Percentiles rank a stretch among this genome's conserved stretches.
Conservation (phyloP, 2,888 invertebrate species). For the Podabrus alpinus region DNA sequence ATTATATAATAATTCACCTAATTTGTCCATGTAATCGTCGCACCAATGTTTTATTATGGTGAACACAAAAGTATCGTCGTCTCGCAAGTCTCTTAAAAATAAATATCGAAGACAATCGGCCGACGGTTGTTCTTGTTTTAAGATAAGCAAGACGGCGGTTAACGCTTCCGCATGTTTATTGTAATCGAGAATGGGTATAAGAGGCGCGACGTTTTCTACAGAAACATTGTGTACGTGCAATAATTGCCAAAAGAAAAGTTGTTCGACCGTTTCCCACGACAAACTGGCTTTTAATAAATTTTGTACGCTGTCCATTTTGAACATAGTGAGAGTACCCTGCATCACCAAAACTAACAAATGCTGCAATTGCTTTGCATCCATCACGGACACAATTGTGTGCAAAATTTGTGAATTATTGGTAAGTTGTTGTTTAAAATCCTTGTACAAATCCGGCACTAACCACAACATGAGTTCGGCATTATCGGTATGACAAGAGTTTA, state of each 20-base stretch:
- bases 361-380: conserved; percentile 89
- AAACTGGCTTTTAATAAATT: conserved; percentile 81
- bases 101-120: conserved; percentile 84
- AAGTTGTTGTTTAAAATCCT: conserved; percentile 84
- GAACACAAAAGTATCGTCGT: conserved; percentile 84
- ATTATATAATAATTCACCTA: conserved; percentile 79
- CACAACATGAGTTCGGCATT: conserved; percentile 89
- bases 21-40: conserved; percentile 87
- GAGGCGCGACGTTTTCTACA: conserved; percentile 84
- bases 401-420: conserved; percentile 87
- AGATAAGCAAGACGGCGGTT: conserved; percentile 84
- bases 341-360: conserved; percentile 88
- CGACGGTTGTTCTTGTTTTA: conserved; percentile 90
- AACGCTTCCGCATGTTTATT: conserved; percentile 91
- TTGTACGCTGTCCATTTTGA: conserved; percentile 77
- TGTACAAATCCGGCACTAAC: conserved; percentile 90
- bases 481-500: conserved; percentile 86
- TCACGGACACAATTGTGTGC: conserved; percentile 85
- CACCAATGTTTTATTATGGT: conserved; percentile 94
- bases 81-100: conserved; percentile 70
- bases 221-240: conserved; percentile 92
- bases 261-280: conserved; percentile 96
- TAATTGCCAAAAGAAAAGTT: conserved; percentile 96
- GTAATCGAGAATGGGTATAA: conserved; percentile 77
- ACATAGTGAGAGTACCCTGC: conserved; percentile 84